These are phyloP conservation scores for Ptychoptera contaminata DNA, from an alignment of 2,888 invertebrate genomes.

Conservation along the genomic window DNA sequence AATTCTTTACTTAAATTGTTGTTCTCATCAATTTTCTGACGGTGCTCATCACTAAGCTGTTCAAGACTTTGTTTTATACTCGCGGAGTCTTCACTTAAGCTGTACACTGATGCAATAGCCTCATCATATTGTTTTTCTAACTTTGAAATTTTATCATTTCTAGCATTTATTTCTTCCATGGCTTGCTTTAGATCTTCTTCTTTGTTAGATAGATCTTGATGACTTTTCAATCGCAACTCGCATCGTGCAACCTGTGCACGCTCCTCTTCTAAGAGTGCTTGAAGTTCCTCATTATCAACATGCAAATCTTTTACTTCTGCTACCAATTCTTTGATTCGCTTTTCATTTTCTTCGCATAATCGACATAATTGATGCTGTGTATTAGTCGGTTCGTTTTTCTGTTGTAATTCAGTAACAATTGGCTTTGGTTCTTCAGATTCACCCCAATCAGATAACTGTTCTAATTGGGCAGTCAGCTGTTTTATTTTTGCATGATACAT, in stretches of 20 bases:
- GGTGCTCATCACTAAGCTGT: conserved; percentile 9
- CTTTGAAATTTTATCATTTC: conserved; percentile 9
- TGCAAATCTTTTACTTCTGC: conserved; percentile 40
- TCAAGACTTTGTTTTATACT: conserved; percentile 9
- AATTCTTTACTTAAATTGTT: conserved; percentile 13
- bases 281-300: conserved; percentile 44
- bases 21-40: conserved; percentile 14
- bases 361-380: background rate
- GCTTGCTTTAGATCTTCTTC: conserved; percentile 8
- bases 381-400: background rate
- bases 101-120: conserved; percentile 9
- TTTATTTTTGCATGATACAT: conserved; percentile 55
- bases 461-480: conserved; percentile 50
- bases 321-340: conserved; percentile 34
- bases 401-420: background rate
- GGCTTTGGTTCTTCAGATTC: conserved; percentile 10
- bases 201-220: conserved; percentile 6
- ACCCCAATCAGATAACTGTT: conserved; percentile 36
- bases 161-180: conserved; percentile 9
- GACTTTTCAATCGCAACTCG: conserved; percentile 8
- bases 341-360: conserved; percentile 7
- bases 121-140: conserved; percentile 10
- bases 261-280: conserved; percentile 38
- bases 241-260: conserved; percentile 18
- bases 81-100: conserved; percentile 11